Conservation (phyloP, 2,888 invertebrate genomes). For the Tanaodytes sp. region DNA sequence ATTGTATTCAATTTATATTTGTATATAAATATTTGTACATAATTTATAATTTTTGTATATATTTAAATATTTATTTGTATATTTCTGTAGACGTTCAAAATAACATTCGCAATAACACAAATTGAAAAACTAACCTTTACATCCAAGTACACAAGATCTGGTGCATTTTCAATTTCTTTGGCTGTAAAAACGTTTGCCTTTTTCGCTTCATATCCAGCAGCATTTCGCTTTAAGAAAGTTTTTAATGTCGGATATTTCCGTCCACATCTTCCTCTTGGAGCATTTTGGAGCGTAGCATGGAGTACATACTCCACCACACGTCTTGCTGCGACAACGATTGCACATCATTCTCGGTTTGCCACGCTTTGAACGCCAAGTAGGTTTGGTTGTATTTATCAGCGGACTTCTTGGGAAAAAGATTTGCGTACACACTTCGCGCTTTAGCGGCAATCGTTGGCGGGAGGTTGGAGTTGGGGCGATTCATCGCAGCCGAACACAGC, state of each 20-base stretch:
- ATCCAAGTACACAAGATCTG: conserved; percentile 5
- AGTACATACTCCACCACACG: conserved; percentile 1
- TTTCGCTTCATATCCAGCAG: not conserved
- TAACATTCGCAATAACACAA: not conserved
- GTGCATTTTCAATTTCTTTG: not conserved
- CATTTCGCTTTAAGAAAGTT: not conserved
- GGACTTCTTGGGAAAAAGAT: no score
- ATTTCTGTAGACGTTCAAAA: no score
- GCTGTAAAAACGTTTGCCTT: conserved; percentile 1
- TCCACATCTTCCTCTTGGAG: conserved; percentile 9
- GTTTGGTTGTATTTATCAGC: no score
- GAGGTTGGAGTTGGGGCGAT: not conserved
- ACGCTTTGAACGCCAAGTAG: not conserved
- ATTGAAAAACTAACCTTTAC: conserved; percentile 3
- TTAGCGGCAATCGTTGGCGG: conserved; percentile 4
- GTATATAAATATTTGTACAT: not conserved
- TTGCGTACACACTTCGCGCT: not conserved
- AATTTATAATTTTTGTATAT: no score
- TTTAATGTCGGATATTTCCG: conserved; percentile 9
- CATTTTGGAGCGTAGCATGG: conserved; percentile 5
- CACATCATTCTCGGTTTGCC: not conserved
- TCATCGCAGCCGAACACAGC: not conserved
- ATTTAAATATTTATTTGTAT: no score
- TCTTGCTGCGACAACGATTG: not conserved
- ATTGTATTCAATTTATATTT: not conserved